Evolutionary conservation across 2,113 vertebrate genomes (phyloP).

Genomic region (Corynorhinus townsendii): DNA sequence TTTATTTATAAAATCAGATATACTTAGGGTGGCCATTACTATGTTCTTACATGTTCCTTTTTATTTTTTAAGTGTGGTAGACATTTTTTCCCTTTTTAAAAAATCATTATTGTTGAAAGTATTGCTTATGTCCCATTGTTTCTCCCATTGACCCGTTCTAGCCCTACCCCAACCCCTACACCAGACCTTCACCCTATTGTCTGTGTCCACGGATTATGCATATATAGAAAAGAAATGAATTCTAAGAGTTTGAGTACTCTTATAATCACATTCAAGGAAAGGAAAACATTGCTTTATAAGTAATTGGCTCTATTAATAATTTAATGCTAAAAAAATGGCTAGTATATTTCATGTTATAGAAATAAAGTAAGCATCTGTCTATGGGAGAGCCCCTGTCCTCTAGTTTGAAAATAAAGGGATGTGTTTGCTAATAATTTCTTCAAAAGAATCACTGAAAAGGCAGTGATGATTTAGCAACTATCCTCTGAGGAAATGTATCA

Average conservation of each 20-base stretch:
- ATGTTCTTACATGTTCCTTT: background rate
- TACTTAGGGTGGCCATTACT: background rate
- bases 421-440: constrained; percentile 58
- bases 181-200: too few species aligned
- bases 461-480: constrained; percentile 52
- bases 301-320: constrained; percentile 11
- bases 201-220: too few species aligned
- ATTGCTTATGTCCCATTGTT: too few species aligned
- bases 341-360: constrained; percentile 11
- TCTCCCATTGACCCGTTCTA: too few species aligned
- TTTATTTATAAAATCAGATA: background rate
- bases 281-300: background rate
- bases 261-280: background rate
- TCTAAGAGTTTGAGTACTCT: background rate
- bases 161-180: too few species aligned
- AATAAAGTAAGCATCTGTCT: constrained; percentile 38
- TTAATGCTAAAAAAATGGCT: constrained; percentile 24
- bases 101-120: too few species aligned
- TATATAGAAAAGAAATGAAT: background rate
- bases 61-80: too few species aligned
- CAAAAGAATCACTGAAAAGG: constrained; percentile 51
- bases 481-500: constrained; percentile 65
- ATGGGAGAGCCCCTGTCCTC: background rate
- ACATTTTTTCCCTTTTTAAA: too few species aligned
- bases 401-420: constrained; percentile 51